phyloP scores from a whole-genome alignment of 2,888 invertebrate genomes.

The Lasioglossum malachurum region DNA sequence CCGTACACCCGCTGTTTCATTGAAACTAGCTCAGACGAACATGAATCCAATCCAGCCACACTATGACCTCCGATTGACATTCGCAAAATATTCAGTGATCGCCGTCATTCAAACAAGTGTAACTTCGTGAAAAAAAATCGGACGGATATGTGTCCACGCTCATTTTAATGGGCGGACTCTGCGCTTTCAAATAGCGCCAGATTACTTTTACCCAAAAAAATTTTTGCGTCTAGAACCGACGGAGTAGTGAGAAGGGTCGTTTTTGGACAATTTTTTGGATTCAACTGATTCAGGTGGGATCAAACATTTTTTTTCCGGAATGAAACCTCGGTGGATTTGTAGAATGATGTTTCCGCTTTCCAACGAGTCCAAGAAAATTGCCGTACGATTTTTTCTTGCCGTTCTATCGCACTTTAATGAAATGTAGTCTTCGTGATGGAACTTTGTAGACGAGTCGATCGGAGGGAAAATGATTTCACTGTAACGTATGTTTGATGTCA shows the following conservation, averaged over 20 bases:
- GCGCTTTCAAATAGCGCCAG: accelerated
- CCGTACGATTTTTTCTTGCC: background rate
- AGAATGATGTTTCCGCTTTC: background rate
- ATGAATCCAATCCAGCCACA: background rate
- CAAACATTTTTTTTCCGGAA: background rate
- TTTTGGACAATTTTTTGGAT: background rate
- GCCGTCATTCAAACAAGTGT: background rate
- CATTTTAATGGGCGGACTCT: background rate
- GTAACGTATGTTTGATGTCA: background rate
- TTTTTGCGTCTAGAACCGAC: background rate
- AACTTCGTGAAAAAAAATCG: background rate
- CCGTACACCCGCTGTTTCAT: accelerated
- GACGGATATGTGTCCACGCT: background rate
- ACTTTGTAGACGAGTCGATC: too few relatives aligned
- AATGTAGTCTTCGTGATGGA: background rate
- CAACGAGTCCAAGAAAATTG: background rate
- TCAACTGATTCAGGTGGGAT: too few relatives aligned
- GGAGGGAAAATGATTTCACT: background rate
- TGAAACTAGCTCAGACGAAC: background rate
- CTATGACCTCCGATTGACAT: background rate
- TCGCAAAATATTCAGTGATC: background rate
- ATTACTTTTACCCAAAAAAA: background rate
- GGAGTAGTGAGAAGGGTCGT: background rate
- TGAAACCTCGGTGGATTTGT: accelerated
- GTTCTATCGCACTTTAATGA: background rate